These are phyloP conservation scores for Musca vetustissima DNA, from an alignment of 1,140 invertebrate species.

Conservation along the genomic window DNA sequence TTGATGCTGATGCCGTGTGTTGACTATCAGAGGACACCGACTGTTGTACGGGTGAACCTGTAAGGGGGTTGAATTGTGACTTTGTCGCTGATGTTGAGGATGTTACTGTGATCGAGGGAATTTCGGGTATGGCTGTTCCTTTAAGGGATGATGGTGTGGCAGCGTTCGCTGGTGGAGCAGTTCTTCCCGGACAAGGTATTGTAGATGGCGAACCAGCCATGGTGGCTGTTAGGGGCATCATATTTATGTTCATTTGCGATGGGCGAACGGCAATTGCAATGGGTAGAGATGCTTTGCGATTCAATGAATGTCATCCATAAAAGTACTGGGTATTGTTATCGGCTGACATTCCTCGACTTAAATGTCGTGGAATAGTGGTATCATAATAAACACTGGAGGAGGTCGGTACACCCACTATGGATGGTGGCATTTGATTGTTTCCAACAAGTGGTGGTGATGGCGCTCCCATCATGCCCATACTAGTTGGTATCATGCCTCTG, in stretches of 20 bases:
- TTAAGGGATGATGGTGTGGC: conserved; percentile 30
- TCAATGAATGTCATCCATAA: conserved; percentile 46
- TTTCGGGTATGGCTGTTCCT: conserved; percentile 30
- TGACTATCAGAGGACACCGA: not conserved
- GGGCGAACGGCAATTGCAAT: conserved; percentile 36
- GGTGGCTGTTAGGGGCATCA: conserved; percentile 39
- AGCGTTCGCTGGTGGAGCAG: conserved; percentile 27
- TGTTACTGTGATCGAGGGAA: conserved; percentile 44
- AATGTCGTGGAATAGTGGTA: conserved; percentile 38
- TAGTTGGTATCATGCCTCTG: conserved; percentile 40
- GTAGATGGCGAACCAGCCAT: conserved; percentile 29
- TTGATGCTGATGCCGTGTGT: not conserved
- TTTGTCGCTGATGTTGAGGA: not conserved
- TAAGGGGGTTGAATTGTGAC: not conserved
- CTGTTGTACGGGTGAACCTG: too few species aligned
- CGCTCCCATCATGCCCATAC: conserved; percentile 41
- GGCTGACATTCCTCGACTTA: conserved; percentile 37
- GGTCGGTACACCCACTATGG: conserved; percentile 27
- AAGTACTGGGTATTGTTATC: conserved; percentile 40
- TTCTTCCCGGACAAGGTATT: conserved; percentile 9
- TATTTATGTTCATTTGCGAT: conserved; percentile 32
- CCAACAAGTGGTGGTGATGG: conserved; percentile 33
- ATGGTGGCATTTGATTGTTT: conserved; percentile 22
- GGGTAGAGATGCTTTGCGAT: conserved; percentile 42
- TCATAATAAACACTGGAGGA: conserved; percentile 38